phyloP scores from a whole-genome alignment of 2,113 vertebrate species.

The Saguinus midas region DNA sequence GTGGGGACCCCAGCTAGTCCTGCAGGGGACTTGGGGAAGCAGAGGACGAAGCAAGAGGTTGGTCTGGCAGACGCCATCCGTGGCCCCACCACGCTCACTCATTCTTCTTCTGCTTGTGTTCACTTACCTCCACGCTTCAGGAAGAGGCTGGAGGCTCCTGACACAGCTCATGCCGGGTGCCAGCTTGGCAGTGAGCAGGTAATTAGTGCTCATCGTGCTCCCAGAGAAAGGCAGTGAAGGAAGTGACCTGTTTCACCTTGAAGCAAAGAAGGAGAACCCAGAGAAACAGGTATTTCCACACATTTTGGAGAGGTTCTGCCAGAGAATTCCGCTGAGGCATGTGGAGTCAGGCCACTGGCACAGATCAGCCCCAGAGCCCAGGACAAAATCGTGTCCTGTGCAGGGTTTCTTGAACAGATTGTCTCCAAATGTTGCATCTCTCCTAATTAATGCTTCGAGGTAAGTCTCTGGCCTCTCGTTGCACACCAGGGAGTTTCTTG shows the following conservation, averaged over 20 bases:
- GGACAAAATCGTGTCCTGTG: not conserved
- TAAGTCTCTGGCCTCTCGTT: not conserved
- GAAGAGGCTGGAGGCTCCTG: rapidly evolving
- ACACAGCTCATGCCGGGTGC: rapidly evolving
- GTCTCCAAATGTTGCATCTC: constrained; percentile 24
- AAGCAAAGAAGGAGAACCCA: not conserved
- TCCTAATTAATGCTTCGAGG: not conserved
- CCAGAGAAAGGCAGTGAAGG: not conserved
- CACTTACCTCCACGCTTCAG: not conserved
- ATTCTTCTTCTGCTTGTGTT: not conserved
- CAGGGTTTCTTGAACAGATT: constrained; percentile 9
- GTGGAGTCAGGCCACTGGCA: not conserved
- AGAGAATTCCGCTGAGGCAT: not conserved
- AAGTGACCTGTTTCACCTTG: constrained; percentile 60
- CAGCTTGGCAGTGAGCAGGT: not conserved
- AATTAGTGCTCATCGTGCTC: not conserved
- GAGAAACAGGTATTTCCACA: constrained; percentile 45
- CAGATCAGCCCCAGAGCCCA: not conserved
- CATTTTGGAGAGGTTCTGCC: not conserved
- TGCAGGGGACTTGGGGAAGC: rapidly evolving
- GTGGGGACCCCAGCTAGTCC: not conserved
- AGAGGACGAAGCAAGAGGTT: not conserved
- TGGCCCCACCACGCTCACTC: rapidly evolving
- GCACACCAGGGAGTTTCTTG: not conserved
- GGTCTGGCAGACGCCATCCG: not conserved